Percentiles rank a stretch among this genome's conserved stretches.
These are phyloP conservation scores for Coleophora flavipennella DNA, from an alignment of 2,888 invertebrate species.

Conservation along the genomic window DNA sequence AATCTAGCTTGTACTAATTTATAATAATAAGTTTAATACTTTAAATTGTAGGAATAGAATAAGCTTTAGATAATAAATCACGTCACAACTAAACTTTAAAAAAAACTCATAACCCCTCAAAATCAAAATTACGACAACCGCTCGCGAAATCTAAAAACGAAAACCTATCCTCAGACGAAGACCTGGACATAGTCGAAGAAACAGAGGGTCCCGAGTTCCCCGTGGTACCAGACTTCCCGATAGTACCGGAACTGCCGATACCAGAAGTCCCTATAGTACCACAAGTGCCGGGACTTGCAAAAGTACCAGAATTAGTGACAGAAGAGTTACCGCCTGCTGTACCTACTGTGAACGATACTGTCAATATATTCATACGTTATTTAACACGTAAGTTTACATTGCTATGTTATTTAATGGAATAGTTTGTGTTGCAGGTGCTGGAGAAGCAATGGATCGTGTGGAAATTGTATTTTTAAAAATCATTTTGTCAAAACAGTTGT, in stretches of 20 bases:
- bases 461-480: too few species aligned
- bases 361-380: constrained; percentile 54
- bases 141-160: constrained; percentile 31
- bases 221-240: neutral
- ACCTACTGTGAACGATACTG: constrained; percentile 45
- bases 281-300: constrained; percentile 10
- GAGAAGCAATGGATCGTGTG: too few species aligned
- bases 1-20: too few species aligned
- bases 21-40: too few species aligned
- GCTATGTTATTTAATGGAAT: too few species aligned
- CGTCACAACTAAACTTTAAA: constrained; percentile 3
- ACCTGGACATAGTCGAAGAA: constrained; percentile 42
- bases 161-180: constrained; percentile 54
- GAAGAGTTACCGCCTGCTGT: constrained; percentile 25
- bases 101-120: constrained; percentile 6
- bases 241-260: neutral
- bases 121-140: constrained; percentile 62
- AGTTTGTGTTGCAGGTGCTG: too few species aligned
- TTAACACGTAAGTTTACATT: constrained; percentile 56
- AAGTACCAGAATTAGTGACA: neutral
- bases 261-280: constrained; percentile 2
- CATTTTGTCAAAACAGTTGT: too few species aligned
- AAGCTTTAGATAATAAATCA: too few species aligned
- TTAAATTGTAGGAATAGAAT: too few species aligned
- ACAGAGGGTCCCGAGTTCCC: constrained; percentile 33